A percentile compares a stretch with the other conserved stretches of the same genome.
Conservation (phyloP, 2,113 vertebrate species). For the Aphelocoma coerulescens region DNA sequence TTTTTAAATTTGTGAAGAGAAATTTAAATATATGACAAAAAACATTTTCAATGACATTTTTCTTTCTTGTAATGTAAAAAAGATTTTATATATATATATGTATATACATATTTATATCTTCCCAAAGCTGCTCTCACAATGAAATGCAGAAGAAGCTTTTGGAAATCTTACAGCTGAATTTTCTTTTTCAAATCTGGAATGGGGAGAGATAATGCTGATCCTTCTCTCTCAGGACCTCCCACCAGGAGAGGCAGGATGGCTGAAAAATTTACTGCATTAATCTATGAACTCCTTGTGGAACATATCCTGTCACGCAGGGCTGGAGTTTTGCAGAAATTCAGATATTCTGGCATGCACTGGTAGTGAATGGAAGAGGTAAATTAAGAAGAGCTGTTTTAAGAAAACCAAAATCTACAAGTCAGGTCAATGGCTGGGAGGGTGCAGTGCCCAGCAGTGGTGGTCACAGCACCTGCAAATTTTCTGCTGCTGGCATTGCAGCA, state of each 20-base stretch:
- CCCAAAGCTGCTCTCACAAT: slow-evolving; percentile 23
- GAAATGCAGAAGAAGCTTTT: slow-evolving; percentile 16
- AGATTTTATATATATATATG: background rate
- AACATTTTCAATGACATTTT: slow-evolving; percentile 45
- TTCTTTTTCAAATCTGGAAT: slow-evolving; percentile 5
- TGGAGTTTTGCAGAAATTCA: background rate
- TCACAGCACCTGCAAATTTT: background rate
- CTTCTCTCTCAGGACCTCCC: background rate
- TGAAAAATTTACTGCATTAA: background rate
- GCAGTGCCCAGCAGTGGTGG: background rate
- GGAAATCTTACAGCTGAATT: slow-evolving; percentile 25
- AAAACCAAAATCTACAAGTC: background rate
- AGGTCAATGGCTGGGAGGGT: background rate
- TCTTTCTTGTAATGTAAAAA: slow-evolving; percentile 50
- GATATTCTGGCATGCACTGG: background rate
- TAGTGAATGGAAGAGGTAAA: background rate
- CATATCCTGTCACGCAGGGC: background rate
- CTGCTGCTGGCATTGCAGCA: background rate
- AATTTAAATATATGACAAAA: slow-evolving; percentile 40
- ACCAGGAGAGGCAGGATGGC: background rate
- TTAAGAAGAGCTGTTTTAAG: background rate
- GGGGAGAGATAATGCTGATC: background rate
- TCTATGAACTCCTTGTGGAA: background rate
- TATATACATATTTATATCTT: slow-evolving; percentile 55
- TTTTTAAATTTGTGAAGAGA: slow-evolving; percentile 19